Base-by-base conservation (phyloP, 2,888 invertebrate genomes). In the Eupithecia tripunctaria region DNA sequence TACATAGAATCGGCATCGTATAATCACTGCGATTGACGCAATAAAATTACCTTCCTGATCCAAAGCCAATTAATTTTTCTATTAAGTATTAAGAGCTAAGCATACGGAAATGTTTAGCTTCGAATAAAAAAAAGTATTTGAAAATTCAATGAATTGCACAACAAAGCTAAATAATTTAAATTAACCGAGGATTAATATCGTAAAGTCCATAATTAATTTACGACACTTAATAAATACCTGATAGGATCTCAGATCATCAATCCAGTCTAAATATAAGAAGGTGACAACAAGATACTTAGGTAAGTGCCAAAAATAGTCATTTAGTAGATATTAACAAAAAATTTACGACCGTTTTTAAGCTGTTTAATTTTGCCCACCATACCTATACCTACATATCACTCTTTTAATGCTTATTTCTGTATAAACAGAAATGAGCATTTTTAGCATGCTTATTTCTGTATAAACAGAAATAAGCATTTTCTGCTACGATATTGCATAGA, bases 261-360 rank as follows among this genome's bases (percentile, higher is more conserved):
- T 18, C 2, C 47, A 7, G 2, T 62, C 32, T 62, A 18, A 60
- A 60, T 18, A 62, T 62, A 32, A 6, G 29, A 60, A 60, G 60
- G 32, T 62, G 62, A 62, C 62, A 62, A 62, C 18, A 15, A 5
- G 21, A 62, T 62, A 62, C 32, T 62, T 62, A 32, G 32, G 62
- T 32, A 62, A 62, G 18, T 62, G 32, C 32, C 32, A 62, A 29
- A 62, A 62, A 62, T 62, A 62, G 62, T 15, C 6, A 18, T 32
- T n/a, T 18, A 21, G 8, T n/a, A 60, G 60, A 60, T 62, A 2
- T n/a, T 62, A 10, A 62, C 32, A 62, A 62, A 62, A 62, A 62
- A 27, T 29, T 62, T 3, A 62, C 62, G 62, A 62, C 62, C 32
- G 8, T 29, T n/a, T 32, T n/a, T 62, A 62, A 29, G 12, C 6